Conservation (phyloP, 2,113 vertebrate genomes). For the Hippolais icterina region DNA sequence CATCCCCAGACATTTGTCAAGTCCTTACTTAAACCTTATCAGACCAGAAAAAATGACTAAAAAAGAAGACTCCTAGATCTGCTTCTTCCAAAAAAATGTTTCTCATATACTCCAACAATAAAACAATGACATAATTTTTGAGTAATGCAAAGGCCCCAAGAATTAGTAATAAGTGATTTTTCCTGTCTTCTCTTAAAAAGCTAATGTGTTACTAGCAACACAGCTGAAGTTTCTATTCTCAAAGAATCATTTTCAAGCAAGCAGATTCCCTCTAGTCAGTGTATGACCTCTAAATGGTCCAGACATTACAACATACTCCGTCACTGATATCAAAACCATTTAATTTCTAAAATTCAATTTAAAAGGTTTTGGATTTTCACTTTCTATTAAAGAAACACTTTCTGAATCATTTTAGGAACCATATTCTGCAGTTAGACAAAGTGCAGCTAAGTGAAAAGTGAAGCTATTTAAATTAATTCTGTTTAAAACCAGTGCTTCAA, state of each 20-base stretch:
- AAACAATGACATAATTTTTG: background rate
- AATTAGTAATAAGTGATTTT: background rate
- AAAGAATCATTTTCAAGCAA: background rate
- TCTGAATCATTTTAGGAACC: background rate
- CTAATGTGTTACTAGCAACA: background rate
- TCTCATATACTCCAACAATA: background rate
- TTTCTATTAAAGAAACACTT: background rate
- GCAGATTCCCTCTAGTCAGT: background rate
- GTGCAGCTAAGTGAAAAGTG: background rate
- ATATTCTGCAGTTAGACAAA: background rate
- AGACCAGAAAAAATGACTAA: background rate
- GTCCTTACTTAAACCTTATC: background rate
- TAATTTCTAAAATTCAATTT: conserved; percentile 14
- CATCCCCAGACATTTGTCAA: background rate
- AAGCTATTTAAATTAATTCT: background rate
- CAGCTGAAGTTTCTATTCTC: background rate
- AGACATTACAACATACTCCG: conserved; percentile 32
- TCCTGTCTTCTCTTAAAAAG: background rate
- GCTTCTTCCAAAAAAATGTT: background rate
- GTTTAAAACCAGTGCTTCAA: background rate
- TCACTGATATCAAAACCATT: background rate
- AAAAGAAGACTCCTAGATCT: too few relatives aligned
- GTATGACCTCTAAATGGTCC: background rate
- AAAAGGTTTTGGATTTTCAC: background rate
- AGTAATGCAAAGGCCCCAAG: background rate